Evolutionary conservation across 2,888 invertebrate genomes (phyloP).

Genomic region (Sphinx pinastri): DNA sequence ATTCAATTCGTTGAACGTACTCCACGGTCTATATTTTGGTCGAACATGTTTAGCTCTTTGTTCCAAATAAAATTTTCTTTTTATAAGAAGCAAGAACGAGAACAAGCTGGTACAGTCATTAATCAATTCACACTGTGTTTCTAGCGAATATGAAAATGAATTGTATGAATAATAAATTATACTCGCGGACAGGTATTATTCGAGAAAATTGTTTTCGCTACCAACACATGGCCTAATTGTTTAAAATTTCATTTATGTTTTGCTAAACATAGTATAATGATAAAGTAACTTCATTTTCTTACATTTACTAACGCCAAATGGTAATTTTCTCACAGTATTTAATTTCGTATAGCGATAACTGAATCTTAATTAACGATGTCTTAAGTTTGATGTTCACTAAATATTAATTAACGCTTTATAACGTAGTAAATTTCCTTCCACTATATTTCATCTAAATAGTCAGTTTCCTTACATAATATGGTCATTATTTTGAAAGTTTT

Average conservation of each 20-base stretch:
- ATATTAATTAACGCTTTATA: neutral
- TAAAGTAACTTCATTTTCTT: neutral
- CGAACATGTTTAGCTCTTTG: constrained; percentile 26
- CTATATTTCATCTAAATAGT: neutral
- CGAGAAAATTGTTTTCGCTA: constrained; percentile 47
- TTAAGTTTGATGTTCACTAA: constrained; percentile 5
- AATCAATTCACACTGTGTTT: constrained; percentile 58
- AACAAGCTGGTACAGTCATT: constrained; percentile 53
- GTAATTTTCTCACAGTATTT: neutral
- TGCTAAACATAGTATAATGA: neutral
- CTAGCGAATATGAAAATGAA: constrained; percentile 57
- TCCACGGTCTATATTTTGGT: neutral
- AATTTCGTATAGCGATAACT: neutral
- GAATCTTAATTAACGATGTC: neutral
- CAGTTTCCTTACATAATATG: neutral
- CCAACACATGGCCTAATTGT: constrained; percentile 32
- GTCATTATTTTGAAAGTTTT: constrained; percentile 8
- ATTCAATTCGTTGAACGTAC: neutral
- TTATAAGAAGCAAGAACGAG: constrained; percentile 47
- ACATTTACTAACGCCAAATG: too few relatives aligned
- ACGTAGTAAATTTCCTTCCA: neutral
- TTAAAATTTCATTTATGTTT: constrained; percentile 4
- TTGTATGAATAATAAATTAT: constrained; percentile 60
- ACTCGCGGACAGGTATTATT: constrained; percentile 47
- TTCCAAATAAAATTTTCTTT: constrained; percentile 26